A percentile compares a stretch with the other conserved stretches of the same genome.
Evolutionary conservation across 2,113 vertebrate species (phyloP).

Genomic region (Anser cygnoides): DNA sequence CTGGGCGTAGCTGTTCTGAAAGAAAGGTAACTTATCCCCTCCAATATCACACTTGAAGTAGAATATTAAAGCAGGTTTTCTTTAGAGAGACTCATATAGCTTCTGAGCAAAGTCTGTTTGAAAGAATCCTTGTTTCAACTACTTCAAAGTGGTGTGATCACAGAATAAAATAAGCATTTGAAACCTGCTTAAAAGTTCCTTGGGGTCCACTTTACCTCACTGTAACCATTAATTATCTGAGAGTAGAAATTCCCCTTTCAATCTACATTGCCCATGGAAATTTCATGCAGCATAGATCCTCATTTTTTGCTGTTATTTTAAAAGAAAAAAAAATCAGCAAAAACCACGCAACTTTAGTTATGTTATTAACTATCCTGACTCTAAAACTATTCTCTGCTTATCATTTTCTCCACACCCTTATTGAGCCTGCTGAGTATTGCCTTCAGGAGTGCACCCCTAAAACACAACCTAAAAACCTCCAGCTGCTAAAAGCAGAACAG

Average conservation of each 20-base stretch:
- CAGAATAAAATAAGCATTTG: slow-evolving; percentile 14
- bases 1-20: background rate
- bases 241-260: background rate
- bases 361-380: background rate
- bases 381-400: background rate
- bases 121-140: background rate
- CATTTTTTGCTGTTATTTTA: background rate
- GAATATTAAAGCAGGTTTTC: background rate
- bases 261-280: background rate
- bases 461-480: background rate
- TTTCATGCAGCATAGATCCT: background rate
- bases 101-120: background rate
- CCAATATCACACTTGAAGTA: background rate
- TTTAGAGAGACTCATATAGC: background rate
- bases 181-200: slow-evolving; percentile 23
- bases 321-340: background rate
- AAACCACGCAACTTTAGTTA: background rate
- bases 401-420: background rate
- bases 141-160: background rate
- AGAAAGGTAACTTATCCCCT: background rate
- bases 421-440: background rate
- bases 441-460: background rate
- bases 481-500: background rate
- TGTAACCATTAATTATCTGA: background rate
- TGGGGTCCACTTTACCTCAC: background rate